A percentile compares a stretch with the other conserved stretches of the same genome.
phyloP scores from a whole-genome alignment of 1,140 invertebrate genomes.

The Bombus breviceps region DNA sequence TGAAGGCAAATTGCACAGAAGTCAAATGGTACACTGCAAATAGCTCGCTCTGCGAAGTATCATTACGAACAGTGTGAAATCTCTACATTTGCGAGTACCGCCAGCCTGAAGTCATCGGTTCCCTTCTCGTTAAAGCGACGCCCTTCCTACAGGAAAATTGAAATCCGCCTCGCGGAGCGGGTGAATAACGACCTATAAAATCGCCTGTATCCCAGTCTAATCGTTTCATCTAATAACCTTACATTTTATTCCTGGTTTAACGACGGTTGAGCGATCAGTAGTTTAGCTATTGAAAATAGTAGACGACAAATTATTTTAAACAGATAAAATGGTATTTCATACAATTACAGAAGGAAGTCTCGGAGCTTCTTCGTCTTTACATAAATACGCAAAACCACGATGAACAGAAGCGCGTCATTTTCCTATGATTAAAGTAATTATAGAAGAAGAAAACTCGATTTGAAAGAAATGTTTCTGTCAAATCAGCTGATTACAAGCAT shows the following conservation, averaged over 20 bases:
- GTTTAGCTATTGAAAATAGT: neutral
- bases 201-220: neutral
- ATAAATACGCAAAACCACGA: neutral
- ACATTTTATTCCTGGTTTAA: neutral
- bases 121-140: neutral
- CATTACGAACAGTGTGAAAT: slow-evolving; percentile 55
- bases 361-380: neutral
- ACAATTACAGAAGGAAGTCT: neutral
- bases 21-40: slow-evolving; percentile 17
- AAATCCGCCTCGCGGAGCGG: slow-evolving; percentile 30
- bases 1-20: slow-evolving; percentile 32
- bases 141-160: slow-evolving; percentile 40
- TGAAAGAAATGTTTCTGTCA: neutral
- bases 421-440: neutral
- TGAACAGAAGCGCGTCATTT: neutral
- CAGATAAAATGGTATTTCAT: neutral
- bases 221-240: neutral
- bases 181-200: neutral
- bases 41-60: slow-evolving; percentile 38
- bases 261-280: neutral
- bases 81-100: slow-evolving; percentile 30
- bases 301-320: neutral
- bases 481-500: neutral
- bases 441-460: neutral
- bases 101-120: slow-evolving; percentile 34